Evolutionary conservation across 2,888 invertebrate species (phyloP).

Genomic region (Eueremaeus valkanovi): DNA sequence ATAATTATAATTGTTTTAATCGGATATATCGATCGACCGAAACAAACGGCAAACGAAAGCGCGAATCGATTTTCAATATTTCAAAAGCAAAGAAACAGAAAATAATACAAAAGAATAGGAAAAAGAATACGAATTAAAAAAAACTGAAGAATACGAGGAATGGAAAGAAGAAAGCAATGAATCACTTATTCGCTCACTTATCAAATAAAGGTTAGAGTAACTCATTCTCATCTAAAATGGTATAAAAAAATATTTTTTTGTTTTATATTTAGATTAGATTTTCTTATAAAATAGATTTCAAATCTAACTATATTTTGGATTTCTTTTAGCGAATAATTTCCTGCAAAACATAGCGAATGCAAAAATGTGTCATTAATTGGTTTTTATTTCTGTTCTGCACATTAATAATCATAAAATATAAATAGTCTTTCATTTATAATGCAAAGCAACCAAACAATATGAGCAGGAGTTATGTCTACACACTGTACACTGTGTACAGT

Average conservation of each 20-base stretch:
- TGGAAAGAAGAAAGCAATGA: background rate
- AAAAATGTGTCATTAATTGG: constrained; percentile 2
- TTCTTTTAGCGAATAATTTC: background rate
- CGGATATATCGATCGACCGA: background rate
- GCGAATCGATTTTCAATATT: constrained; percentile 9
- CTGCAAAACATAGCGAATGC: background rate
- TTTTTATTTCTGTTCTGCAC: background rate
- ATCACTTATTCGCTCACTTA: constrained; percentile 9
- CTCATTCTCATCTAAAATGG: background rate
- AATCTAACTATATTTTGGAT: background rate
- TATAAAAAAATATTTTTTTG: background rate
- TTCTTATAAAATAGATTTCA: background rate
- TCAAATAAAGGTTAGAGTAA: background rate
- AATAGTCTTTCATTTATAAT: background rate
- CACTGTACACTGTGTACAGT: too few species aligned
- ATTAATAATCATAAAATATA: background rate
- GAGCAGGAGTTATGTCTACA: too few species aligned
- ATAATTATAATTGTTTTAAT: background rate
- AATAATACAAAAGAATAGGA: background rate
- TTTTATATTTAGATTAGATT: background rate
- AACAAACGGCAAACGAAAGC: too few species aligned
- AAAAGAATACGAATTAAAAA: too few species aligned
- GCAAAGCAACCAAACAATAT: too few species aligned
- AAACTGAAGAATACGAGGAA: too few species aligned
- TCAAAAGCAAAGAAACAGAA: background rate